Percentiles rank a stretch among this genome's conserved stretches.
phyloP scores from a whole-genome alignment of 2,888 invertebrate species.

The Osmoderma eremita region DNA sequence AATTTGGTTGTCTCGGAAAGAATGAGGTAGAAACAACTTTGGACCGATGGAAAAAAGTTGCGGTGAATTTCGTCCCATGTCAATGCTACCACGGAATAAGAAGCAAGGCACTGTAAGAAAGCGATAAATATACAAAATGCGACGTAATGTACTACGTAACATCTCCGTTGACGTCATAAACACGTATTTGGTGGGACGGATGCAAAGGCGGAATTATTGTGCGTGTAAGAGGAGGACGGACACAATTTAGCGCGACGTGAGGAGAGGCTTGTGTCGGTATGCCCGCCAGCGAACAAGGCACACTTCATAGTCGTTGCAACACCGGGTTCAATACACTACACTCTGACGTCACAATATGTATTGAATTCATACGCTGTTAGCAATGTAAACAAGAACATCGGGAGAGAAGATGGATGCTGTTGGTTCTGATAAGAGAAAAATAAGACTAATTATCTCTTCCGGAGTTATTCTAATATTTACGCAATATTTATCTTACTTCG shows the following conservation, averaged over 20 bases:
- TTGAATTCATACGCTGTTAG: constrained; percentile 23
- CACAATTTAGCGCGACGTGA: background rate
- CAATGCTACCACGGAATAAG: background rate
- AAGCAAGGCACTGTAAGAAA: constrained; percentile 3
- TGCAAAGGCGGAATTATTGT: background rate
- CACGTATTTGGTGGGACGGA: constrained; percentile 18
- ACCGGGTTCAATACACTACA: constrained; percentile 38
- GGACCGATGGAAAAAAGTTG: no score
- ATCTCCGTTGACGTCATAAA: constrained; percentile 15
- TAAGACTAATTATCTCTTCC: background rate
- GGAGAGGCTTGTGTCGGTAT: constrained; percentile 2
- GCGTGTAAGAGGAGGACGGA: background rate
- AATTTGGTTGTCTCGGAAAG: no score
- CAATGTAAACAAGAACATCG: constrained; percentile 18
- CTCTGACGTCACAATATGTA: constrained; percentile 36
- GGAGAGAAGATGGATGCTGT: background rate
- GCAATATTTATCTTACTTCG: no score
- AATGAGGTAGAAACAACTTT: no score
- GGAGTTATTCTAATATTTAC: no score
- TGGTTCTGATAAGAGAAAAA: background rate
- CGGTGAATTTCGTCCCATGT: background rate
- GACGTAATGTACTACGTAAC: constrained; percentile 30
- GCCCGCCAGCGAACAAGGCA: constrained; percentile 16
- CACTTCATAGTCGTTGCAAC: constrained; percentile 33
- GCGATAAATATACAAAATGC: constrained; percentile 28